Base-by-base conservation (phyloP, 2,113 vertebrate species). In the Aptenodytes patagonicus region DNA sequence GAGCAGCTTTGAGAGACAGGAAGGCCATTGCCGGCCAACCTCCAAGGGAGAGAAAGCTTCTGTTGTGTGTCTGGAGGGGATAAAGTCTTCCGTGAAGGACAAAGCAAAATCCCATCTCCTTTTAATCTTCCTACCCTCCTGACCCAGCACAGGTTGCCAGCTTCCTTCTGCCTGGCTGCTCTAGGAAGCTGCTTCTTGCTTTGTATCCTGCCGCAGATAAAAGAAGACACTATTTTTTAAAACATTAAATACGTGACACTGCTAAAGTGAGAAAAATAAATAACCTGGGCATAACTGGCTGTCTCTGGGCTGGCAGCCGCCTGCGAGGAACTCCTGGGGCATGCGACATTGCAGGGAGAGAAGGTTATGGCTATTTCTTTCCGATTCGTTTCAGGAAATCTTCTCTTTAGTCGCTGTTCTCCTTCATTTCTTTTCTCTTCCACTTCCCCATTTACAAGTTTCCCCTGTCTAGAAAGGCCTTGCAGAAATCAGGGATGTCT, bases 11-110 rank as follows among this genome's bases (percentile, higher is more conserved):
- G 68, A 94, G 95, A 84, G 78, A 55, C 83, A 69, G 89, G 92
- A 95, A 97, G 90, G 82, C 92, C 90, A 76, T 87, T 91, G 90
- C 82, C 18, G 0, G 95, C 91, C 91, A 95, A 9, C 58, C 82
- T 93, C 96, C 87, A 55, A 93, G 89, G 78, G 89, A 90, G 91
- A 68, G 92, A 95, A 93, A 78, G 86, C 95, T 97, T 97, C 94
- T 96, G 95, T 93, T 96, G 79, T 91, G 68, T 95, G 88, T 97
- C 93, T 96, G 91, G 92, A 95, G 94, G 96, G 96, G 93, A 97
- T 95, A 95, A 95, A 94, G 88, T 95, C 96, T 96, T 96, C 95
- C 87, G 52, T 97, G 96, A 97, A 96, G 92, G 93, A 95, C 95
- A 95, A 97, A 96, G 89, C 89, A 95, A 94, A 96, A 97, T 95